Conservation (phyloP, 2,797 vertebrate genomes). For the Poecilia wingei region DNA sequence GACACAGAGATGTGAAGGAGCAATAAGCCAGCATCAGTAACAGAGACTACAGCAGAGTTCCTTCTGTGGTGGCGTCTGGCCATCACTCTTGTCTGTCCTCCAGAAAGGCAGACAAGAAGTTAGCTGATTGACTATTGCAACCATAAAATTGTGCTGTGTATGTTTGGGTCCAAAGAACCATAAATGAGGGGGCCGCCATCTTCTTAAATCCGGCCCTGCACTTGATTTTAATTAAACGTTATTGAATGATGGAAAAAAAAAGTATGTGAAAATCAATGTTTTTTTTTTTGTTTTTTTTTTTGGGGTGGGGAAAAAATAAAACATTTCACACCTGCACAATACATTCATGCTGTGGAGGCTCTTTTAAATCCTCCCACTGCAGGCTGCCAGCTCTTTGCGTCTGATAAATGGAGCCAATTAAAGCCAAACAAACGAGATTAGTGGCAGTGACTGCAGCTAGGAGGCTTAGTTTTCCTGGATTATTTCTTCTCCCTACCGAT, state of each 20-base stretch:
- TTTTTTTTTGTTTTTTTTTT: background rate
- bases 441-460: constrained; percentile 6
- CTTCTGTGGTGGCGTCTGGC: background rate
- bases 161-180: background rate
- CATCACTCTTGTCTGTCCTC: background rate
- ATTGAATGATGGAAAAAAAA: background rate
- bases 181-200: background rate
- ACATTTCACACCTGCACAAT: background rate
- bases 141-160: background rate
- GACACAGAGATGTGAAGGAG: background rate
- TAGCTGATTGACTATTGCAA: background rate
- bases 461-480: background rate
- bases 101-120: background rate
- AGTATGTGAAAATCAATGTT: background rate
- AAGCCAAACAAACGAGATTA: constrained; percentile 9
- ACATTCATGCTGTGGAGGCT: background rate
- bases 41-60: background rate
- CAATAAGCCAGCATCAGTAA: background rate
- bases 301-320: background rate
- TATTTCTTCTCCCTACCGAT: constrained; percentile 10
- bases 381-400: constrained; percentile 15
- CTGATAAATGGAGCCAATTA: constrained; percentile 33
- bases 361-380: constrained; percentile 19
- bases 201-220: background rate
- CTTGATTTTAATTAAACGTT: background rate